These are phyloP conservation scores for Sebastiscus albofasciatus DNA, from an alignment of 2,797 vertebrate species.

Conservation along the genomic window DNA sequence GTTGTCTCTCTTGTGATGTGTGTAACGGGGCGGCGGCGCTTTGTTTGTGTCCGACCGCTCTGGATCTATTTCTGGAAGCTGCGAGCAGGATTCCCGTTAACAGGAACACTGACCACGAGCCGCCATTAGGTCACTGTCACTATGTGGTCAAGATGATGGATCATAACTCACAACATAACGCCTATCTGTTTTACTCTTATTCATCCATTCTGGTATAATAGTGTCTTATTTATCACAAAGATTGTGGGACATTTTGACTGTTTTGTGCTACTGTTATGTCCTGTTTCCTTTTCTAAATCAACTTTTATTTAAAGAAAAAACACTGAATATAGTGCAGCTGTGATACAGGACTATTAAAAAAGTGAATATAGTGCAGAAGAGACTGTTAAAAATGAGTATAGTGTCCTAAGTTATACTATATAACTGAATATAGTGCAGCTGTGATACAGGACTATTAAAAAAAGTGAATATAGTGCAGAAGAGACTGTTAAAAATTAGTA, in stretches of 20 bases:
- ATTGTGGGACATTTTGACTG: neutral
- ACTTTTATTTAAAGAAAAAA: too few relatives aligned
- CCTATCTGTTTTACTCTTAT: fast-evolving
- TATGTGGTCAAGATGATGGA: neutral
- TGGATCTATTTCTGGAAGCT: conserved; percentile 52
- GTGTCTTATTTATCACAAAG: neutral
- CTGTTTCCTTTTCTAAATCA: too few relatives aligned
- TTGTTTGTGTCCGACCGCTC: conserved; percentile 39
- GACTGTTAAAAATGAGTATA: too few relatives aligned
- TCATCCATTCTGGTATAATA: fast-evolving
- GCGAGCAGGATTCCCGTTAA: conserved; percentile 46
- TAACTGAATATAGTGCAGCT: too few relatives aligned
- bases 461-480: too few relatives aligned
- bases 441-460: too few relatives aligned
- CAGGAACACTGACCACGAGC: conserved; percentile 29
- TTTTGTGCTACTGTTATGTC: too few relatives aligned
- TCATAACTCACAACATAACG: neutral
- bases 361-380: too few relatives aligned
- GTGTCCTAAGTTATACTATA: too few relatives aligned
- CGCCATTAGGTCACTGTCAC: conserved; percentile 64
- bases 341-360: too few relatives aligned
- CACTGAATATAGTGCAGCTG: too few relatives aligned
- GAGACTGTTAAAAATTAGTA: too few relatives aligned
- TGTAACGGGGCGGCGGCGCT: conserved; percentile 46
- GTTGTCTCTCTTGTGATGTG: fast-evolving